phyloP scores from a whole-genome alignment of 2,113 vertebrate species.

The Bagarius yarrelli region DNA sequence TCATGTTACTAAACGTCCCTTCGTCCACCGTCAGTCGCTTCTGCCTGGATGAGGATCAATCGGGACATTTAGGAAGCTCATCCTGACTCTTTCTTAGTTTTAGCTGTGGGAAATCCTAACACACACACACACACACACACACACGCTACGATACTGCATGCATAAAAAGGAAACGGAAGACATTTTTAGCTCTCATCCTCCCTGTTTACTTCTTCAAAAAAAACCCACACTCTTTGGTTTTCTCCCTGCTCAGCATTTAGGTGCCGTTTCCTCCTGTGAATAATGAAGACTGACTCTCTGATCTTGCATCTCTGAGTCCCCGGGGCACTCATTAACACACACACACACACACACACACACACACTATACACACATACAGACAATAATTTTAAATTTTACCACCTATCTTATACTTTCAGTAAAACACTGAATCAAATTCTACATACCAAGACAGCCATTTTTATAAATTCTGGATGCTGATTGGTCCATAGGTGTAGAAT shows the following conservation, averaged over 20 bases:
- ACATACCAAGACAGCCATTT: neutral
- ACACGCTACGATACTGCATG: constrained; percentile 20
- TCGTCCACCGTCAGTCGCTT: constrained; percentile 13
- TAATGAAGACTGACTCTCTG: constrained; percentile 41
- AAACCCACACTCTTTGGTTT: constrained; percentile 17
- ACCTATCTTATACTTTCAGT: neutral
- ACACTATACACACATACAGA: constrained; percentile 2
- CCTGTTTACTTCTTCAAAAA: neutral
- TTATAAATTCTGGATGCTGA: neutral
- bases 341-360: constrained; percentile 18
- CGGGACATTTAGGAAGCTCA: constrained; percentile 27
- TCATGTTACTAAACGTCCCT: neutral
- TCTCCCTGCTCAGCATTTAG: constrained; percentile 47
- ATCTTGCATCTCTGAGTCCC: constrained; percentile 38
- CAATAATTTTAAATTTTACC: neutral
- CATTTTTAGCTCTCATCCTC: constrained; percentile 43
- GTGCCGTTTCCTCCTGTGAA: constrained; percentile 34
- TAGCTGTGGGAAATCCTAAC: neutral
- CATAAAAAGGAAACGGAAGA: constrained; percentile 36
- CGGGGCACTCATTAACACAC: neutral
- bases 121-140: constrained; percentile 23
- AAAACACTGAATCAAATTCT: neutral
- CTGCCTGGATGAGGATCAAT: constrained; percentile 21
- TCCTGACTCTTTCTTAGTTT: constrained; percentile 23
- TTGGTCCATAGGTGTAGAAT: neutral